Base-by-base conservation (phyloP, 2,888 invertebrate genomes). In the Antitype chi region DNA sequence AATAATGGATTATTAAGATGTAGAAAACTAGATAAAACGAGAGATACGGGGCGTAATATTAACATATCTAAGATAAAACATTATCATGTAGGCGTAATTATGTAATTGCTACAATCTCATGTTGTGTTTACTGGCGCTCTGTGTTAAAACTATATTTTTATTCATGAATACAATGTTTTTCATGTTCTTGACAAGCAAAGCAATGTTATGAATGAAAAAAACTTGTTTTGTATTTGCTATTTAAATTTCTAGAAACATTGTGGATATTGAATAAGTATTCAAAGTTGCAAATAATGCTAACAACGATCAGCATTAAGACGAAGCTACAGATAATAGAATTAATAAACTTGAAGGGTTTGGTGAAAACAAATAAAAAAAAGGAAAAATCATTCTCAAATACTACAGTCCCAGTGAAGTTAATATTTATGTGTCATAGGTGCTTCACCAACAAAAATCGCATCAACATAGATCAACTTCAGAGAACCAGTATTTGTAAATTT, bases 1-100 rank as follows among this genome's bases (percentile, higher is more conserved):
- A 84, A 77, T 84, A 81, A 84, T 84, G 74, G 70, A 74, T 84
- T 74, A 81, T 75, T 84, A 84, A 81, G 84, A 84, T 84, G 77
- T 84, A 81, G 81, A 81, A 74, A 81, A 83, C 74, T 84, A 74
- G 85, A 84, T 84, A 81, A 70, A 81, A 74, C 70, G 13, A 13
- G 15, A 84, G 84, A 84, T 84, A 84, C 74, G 23, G 43, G 8
- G 72, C 68, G 72, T 70, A 74, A 57, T 81, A 84, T 84, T 84
- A 74, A 72, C 84, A 84, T 84, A 81, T 75, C 85, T 77, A 70
- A 84, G 82, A 83, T 84, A 83, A 74, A 77, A 77, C 72, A 57
- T 70, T 81, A 84, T 84, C 77, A 52, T 49, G 81, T 77, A 63
- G 84, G 84, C 55, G 84, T 84, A 74, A 84, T 84, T 84, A 84